These are phyloP conservation scores for Phycodurus eques DNA, from an alignment of 2,113 vertebrate genomes.

Conservation along the genomic window DNA sequence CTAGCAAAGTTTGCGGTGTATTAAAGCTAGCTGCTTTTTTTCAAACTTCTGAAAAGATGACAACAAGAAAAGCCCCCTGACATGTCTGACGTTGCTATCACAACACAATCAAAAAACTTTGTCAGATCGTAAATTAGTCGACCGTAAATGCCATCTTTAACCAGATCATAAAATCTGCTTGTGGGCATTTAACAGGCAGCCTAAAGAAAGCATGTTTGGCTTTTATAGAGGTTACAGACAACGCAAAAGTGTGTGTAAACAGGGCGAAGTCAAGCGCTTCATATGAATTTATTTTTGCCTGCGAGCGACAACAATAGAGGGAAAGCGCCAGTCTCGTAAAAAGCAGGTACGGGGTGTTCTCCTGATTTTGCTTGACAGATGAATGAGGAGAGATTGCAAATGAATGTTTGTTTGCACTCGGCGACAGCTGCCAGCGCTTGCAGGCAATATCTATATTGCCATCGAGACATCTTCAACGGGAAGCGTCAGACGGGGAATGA, in stretches of 20 bases:
- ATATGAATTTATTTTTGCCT: conserved; percentile 62
- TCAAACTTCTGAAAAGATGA: neutral
- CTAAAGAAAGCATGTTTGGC: conserved; percentile 58
- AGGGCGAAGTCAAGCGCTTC: conserved; percentile 51
- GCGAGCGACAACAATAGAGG: conserved; percentile 55
- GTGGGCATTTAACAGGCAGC: conserved; percentile 71
- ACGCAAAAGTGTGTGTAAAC: conserved; percentile 57
- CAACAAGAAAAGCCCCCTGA: conserved; percentile 51
- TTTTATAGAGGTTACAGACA: conserved; percentile 64
- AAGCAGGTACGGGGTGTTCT: conserved; percentile 58
- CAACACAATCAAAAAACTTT: conserved; percentile 67
- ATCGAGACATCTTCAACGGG: conserved; percentile 20
- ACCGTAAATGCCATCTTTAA: conserved; percentile 75
- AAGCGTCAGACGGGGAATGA: conserved; percentile 28
- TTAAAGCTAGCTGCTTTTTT: neutral
- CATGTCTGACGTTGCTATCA: conserved; percentile 53
- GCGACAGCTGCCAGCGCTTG: conserved; percentile 49
- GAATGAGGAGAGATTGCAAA: conserved; percentile 55
- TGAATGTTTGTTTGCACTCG: conserved; percentile 57
- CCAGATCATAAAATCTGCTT: conserved; percentile 77
- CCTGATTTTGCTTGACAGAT: conserved; percentile 66
- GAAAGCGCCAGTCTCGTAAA: conserved; percentile 48
- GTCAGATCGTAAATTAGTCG: conserved; percentile 75
- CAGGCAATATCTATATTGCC: conserved; percentile 35
- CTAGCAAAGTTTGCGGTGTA: neutral